Evolutionary conservation across 2,113 vertebrate genomes (phyloP).

Genomic region (Mesitornis unicolor): DNA sequence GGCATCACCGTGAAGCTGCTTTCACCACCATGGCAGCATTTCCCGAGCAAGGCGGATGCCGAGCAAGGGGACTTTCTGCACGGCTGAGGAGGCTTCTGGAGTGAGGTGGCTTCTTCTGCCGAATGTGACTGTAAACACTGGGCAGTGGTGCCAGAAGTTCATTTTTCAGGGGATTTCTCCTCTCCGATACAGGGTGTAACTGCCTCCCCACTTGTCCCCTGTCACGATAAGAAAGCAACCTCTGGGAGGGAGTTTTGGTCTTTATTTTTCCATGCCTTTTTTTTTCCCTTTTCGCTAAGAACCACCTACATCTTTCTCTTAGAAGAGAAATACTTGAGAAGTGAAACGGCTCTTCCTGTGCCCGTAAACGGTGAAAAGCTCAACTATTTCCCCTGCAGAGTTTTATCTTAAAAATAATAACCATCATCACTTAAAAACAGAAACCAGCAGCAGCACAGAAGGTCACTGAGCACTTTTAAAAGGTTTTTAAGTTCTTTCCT

Average conservation of each 20-base stretch:
- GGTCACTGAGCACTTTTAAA: not conserved
- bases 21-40: not conserved
- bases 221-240: not conserved
- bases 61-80: not conserved
- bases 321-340: conserved; percentile 48
- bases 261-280: conserved; percentile 51
- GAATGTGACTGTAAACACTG: not conserved
- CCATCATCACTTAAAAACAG: conserved; percentile 23
- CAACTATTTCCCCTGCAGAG: conserved; percentile 23
- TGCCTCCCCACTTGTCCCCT: not conserved
- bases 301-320: conserved; percentile 68
- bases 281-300: not conserved
- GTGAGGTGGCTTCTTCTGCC: not conserved
- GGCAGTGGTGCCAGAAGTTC: not conserved
- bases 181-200: not conserved
- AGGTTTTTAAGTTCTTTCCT: not conserved
- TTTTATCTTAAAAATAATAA: conserved; percentile 39
- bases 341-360: conserved; percentile 62
- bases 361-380: conserved; percentile 37
- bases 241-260: not conserved
- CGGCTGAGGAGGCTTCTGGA: not conserved
- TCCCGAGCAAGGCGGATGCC: not conserved
- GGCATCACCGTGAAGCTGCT: not conserved
- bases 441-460: not conserved
- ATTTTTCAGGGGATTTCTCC: not conserved